Percentiles rank a stretch among this genome's conserved stretches.
Conservation (phyloP, 2,113 vertebrate genomes). For the Grantiella picta region DNA sequence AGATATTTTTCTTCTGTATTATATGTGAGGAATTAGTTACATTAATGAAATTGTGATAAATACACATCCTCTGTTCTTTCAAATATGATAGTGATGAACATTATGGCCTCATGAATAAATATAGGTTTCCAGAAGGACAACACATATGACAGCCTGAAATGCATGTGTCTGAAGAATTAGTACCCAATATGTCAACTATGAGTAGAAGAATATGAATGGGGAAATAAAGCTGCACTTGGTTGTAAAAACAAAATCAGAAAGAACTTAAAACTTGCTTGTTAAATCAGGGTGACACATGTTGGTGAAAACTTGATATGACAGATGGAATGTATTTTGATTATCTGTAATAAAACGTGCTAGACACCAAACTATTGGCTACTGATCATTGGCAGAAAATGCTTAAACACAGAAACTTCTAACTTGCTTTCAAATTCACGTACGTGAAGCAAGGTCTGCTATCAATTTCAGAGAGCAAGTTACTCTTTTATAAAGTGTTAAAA, state of each 20-base stretch:
- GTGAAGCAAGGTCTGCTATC: not conserved
- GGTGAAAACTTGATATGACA: not conserved
- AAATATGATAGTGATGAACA: not conserved
- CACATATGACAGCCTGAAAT: not conserved
- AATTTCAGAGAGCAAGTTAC: not conserved
- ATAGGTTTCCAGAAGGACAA: not conserved
- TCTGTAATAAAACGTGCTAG: not conserved
- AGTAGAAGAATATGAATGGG: not conserved
- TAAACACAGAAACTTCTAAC: not conserved
- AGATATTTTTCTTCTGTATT: not conserved
- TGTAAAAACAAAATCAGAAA: not conserved
- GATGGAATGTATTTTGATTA: not conserved
- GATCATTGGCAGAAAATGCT: not conserved
- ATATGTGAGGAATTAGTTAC: not conserved
- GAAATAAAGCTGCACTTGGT: not conserved
- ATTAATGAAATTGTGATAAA: not conserved
- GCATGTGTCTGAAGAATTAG: not conserved
- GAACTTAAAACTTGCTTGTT: not conserved
- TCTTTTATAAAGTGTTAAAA: not conserved
- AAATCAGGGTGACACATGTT: not conserved
- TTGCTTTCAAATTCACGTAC: not conserved
- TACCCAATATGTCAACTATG: not conserved
- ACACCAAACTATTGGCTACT: not conserved
- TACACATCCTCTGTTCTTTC: not conserved
- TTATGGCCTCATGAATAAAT: not conserved